Evolutionary conservation across 2,113 vertebrate genomes (phyloP).

Genomic region (Sinocyclocheilus rhinocerous): DNA sequence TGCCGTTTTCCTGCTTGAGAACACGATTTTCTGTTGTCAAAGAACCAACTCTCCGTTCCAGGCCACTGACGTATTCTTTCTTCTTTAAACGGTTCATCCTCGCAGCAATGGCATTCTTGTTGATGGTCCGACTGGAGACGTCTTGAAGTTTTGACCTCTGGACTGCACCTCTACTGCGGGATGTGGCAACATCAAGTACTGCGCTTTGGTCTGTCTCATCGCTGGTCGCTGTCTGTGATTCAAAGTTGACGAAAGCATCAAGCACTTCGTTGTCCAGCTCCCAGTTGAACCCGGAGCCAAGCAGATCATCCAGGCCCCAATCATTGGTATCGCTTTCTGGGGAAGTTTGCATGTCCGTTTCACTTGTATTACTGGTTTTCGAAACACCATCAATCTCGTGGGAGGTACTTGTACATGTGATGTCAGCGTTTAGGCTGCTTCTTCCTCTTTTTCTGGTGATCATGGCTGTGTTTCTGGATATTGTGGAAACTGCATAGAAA

Average conservation of each 20-base stretch:
- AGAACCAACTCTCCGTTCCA: constrained; percentile 85
- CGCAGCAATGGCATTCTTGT: constrained; percentile 87
- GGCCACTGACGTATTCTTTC: constrained; percentile 87
- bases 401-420: constrained; percentile 10
- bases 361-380: constrained; percentile 45
- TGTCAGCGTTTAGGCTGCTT: constrained; percentile 33
- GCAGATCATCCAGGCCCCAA: constrained; percentile 69
- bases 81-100: constrained; percentile 92
- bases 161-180: constrained; percentile 43
- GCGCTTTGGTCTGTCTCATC: constrained; percentile 50
- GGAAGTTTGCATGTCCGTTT: constrained; percentile 13
- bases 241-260: constrained; percentile 60
- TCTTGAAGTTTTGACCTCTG: constrained; percentile 55
- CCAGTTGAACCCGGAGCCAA: constrained; percentile 70
- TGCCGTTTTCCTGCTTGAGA: constrained; percentile 85
- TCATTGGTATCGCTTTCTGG: constrained; percentile 59
- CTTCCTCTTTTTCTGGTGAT: constrained; percentile 77
- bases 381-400: constrained; percentile 54
- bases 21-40: constrained; percentile 84
- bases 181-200: constrained; percentile 29
- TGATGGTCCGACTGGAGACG: constrained; percentile 60
- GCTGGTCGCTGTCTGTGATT: constrained; percentile 13
- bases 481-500: background rate
- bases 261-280: constrained; percentile 59
- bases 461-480: constrained; percentile 58